These are phyloP conservation scores for Papilio protenor DNA, from an alignment of 2,888 invertebrate genomes.

Conservation along the genomic window DNA sequence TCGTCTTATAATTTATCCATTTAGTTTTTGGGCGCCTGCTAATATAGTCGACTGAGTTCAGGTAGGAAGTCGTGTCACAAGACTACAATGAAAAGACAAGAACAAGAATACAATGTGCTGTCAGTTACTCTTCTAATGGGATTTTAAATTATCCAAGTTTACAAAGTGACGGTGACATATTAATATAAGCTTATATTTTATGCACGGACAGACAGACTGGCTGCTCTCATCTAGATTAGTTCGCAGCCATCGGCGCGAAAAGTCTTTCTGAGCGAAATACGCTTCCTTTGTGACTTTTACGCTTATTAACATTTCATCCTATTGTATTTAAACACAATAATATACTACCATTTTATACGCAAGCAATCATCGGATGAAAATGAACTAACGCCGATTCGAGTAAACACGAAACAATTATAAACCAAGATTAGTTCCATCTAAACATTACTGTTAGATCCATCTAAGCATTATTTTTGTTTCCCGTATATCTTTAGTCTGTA, in stretches of 20 bases:
- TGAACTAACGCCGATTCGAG: too few species aligned
- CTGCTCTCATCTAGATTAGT: slow-evolving; percentile 35
- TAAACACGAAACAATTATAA: too few species aligned
- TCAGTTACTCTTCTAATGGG: not conserved
- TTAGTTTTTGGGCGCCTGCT: too few species aligned
- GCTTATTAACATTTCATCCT: slow-evolving; percentile 10
- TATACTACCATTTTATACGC: not conserved
- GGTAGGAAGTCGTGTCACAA: too few species aligned
- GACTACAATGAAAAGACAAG: too few species aligned
- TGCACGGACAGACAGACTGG: slow-evolving; percentile 23
- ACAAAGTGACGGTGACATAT: not conserved
- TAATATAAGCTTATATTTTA: slow-evolving; percentile 31
- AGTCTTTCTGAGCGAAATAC: slow-evolving; percentile 18
- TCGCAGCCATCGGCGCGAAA: slow-evolving; percentile 21
- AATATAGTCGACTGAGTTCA: too few species aligned
- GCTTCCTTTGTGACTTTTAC: slow-evolving; percentile 9
- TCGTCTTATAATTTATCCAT: too few species aligned
- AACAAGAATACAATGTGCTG: not conserved
- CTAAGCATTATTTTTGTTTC: too few species aligned
- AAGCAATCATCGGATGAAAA: not conserved
- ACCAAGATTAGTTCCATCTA: too few species aligned
- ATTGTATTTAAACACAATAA: not conserved
- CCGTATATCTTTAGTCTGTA: too few species aligned
- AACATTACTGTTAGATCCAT: too few species aligned
- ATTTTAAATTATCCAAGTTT: not conserved